phyloP scores from a whole-genome alignment of 2,888 invertebrate genomes.

The Panopea generosa region DNA sequence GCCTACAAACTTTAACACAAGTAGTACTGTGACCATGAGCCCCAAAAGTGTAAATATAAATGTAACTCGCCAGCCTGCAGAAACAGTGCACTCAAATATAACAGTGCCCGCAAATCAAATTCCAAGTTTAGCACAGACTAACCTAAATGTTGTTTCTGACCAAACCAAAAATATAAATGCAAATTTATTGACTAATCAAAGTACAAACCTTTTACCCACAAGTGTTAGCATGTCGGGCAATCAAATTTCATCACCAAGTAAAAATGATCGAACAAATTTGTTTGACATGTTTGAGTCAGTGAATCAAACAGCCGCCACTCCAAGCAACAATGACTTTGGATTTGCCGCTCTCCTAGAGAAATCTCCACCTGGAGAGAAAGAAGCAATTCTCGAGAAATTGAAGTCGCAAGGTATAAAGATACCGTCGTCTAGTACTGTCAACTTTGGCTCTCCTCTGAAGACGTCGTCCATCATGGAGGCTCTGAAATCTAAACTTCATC shows the following conservation, averaged over 20 bases:
- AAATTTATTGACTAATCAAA: too few relatives aligned
- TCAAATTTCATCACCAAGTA: slow-evolving; percentile 2
- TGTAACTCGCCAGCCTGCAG: too few relatives aligned
- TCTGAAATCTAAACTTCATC: slow-evolving; percentile 54
- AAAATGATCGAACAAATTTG: slow-evolving; percentile 41
- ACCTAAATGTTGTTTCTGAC: too few relatives aligned
- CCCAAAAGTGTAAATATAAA: too few relatives aligned
- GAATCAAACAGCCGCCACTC: background rate
- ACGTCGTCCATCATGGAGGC: slow-evolving; percentile 52
- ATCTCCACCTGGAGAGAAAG: background rate
- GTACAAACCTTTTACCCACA: too few relatives aligned
- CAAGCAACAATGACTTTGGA: slow-evolving; percentile 9
- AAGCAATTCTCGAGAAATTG: background rate
- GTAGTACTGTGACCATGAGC: too few relatives aligned
- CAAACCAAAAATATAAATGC: too few relatives aligned
- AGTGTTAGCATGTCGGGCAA: too few relatives aligned
- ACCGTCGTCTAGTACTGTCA: slow-evolving; percentile 31
- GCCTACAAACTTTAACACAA: background rate
- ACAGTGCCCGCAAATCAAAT: too few relatives aligned
- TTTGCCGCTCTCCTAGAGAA: slow-evolving; percentile 3
- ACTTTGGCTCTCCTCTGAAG: slow-evolving; percentile 53
- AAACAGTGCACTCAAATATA: too few relatives aligned
- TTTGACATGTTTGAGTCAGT: slow-evolving; percentile 52
- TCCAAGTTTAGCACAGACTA: too few relatives aligned
- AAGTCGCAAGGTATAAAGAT: slow-evolving; percentile 5